Evolutionary conservation across 2,888 invertebrate species (phyloP), one percentile per base, ranked within the genome.

Genomic region (Drosophila ezoana): DNA sequence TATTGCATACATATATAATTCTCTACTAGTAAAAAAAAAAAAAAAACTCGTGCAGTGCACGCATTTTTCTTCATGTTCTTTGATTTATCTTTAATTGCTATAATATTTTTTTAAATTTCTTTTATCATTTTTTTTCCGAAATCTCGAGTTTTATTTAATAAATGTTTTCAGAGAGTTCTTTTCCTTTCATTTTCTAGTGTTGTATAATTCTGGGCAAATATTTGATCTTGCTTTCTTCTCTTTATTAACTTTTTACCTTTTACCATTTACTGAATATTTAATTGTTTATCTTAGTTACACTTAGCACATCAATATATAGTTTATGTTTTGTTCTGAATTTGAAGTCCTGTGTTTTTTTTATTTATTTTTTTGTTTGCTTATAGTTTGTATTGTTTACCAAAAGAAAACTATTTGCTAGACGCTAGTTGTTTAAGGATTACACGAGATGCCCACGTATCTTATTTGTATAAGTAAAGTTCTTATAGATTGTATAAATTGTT

Each of bases 401-500:
- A 74, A 56, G 38, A 58, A 69, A 78, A 60, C 81, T 78, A 78
- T 70, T 63, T 47, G 60, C 72, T 77, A 77, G 53, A 44, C 48
- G 49, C 79, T 86, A 86, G 45, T 59, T 40, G 44, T 75, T 84
- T 66, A 73, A 73, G 79, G 80, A 68, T 71, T 86, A 71, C 71
- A 76, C 84, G 71, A 63, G 60, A 65, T 66, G 41, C 60, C 63
- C 72, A 47, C 53, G 57, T 66, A 56, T 70, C 57, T 45, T 57
- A 79, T 65, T 65, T 63, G 47, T 76, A 71, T 77, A 56, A 68
- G 81, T 75, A 74, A 66, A 74, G 73, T 73, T 74, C 68, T 63
- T 63, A 77, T 67, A 68, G 77, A 66, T 74, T 87, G 63, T 83
- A 75, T 81, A 83, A 81, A 84, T 77, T 76, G 48, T 78, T 70